These are phyloP conservation scores for Agrochola macilenta DNA, from an alignment of 2,888 invertebrate genomes.

Conservation along the genomic window DNA sequence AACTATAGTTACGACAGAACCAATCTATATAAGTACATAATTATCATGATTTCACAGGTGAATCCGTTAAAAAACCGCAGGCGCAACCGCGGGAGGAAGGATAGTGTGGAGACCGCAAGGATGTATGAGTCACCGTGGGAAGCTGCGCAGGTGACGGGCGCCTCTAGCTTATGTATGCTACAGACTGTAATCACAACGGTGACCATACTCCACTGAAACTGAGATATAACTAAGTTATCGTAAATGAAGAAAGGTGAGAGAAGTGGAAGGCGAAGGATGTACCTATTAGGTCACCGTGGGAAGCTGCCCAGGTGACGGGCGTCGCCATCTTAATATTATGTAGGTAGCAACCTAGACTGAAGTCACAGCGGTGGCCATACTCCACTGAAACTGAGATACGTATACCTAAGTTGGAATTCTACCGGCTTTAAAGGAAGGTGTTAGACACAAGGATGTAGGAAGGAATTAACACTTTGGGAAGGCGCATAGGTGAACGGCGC, in stretches of 20 bases:
- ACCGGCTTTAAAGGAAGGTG: background rate
- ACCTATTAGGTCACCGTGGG: constrained; percentile 79
- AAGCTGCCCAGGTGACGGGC: constrained; percentile 81
- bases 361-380: constrained; percentile 52
- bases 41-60: constrained; percentile 36
- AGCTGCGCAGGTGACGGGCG: constrained; percentile 81
- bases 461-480: background rate
- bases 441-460: background rate
- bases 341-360: constrained; percentile 46
- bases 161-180: constrained; percentile 67
- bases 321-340: constrained; percentile 68
- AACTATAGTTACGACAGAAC: background rate
- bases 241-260: background rate
- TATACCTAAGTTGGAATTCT: background rate
- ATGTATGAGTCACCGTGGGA: constrained; percentile 83
- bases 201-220: constrained; percentile 39
- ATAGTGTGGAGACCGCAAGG: constrained; percentile 67
- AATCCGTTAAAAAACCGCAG: constrained; percentile 55
- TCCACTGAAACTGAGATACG: background rate
- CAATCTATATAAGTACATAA: constrained; percentile 17
- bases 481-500: background rate
- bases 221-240: background rate
- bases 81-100: constrained; percentile 57
- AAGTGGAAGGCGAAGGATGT: constrained; percentile 54
- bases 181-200: constrained; percentile 53